Conservation (phyloP, 2,797 vertebrate genomes). For the Pseudochirops corinnae region DNA sequence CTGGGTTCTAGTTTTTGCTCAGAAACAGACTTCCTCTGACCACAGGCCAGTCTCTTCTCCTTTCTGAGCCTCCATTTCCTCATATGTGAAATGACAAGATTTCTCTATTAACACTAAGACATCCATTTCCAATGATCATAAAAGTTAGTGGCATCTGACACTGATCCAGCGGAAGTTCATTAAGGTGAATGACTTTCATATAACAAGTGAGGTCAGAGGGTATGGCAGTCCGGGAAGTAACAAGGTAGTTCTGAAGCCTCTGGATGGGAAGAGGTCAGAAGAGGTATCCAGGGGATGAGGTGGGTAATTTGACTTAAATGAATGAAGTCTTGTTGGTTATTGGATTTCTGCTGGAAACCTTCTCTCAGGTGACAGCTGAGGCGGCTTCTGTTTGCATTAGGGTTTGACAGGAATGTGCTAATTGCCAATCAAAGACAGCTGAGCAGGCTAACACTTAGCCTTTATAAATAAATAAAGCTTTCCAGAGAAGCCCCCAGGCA, state of each 20-base stretch:
- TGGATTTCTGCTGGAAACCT: neutral
- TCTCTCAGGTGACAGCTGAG: slow-evolving; percentile 5
- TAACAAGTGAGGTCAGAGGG: neutral
- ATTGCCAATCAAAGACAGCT: slow-evolving; percentile 13
- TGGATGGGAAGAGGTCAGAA: neutral
- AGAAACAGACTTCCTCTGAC: neutral
- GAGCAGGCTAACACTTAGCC: neutral
- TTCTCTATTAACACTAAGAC: neutral
- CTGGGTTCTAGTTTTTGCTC: neutral
- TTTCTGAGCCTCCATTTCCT: neutral
- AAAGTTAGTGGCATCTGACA: neutral
- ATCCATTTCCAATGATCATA: neutral
- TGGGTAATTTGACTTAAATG: slow-evolving; percentile 9
- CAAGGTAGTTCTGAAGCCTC: neutral
- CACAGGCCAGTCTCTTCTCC: neutral
- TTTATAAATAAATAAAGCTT: neutral
- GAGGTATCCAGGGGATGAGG: neutral
- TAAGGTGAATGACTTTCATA: neutral
- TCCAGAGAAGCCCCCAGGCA: neutral
- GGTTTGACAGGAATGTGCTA: slow-evolving; percentile 10
- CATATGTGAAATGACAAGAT: neutral
- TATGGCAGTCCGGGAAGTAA: neutral
- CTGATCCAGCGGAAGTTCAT: neutral
- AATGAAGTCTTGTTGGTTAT: slow-evolving; percentile 3
- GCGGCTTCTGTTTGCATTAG: neutral